Conservation (phyloP, 2,797 vertebrate species). For the Tadarida brasiliensis region DNA sequence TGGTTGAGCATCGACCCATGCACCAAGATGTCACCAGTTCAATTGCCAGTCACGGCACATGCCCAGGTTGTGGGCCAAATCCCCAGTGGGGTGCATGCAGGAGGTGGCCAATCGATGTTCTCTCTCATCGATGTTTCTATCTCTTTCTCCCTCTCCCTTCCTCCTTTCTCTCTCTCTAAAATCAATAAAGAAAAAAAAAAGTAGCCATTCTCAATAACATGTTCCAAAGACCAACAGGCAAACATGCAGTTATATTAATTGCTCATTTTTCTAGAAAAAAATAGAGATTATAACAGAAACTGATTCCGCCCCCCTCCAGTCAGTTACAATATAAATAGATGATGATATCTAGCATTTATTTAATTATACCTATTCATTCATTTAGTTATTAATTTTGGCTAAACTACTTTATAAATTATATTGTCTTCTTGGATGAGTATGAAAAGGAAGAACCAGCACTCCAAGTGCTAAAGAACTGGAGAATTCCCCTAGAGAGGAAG, state of each 20-base stretch:
- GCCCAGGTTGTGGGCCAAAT: too few relatives aligned
- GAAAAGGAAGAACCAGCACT: conserved; percentile 16
- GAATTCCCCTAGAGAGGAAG: neutral
- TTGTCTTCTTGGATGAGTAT: neutral
- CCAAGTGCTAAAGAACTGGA: neutral
- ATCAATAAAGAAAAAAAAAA: neutral
- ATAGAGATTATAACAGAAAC: neutral
- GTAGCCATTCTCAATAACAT: neutral
- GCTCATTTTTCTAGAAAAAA: conserved; percentile 41
- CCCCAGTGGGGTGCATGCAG: too few relatives aligned
- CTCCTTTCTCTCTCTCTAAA: too few relatives aligned
- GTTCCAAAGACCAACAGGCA: conserved; percentile 46
- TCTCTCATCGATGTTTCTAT: too few relatives aligned
- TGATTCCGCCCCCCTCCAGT: neutral
- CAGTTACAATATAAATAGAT: neutral
- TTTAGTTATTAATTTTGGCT: conserved; percentile 20
- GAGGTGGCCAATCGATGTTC: too few relatives aligned
- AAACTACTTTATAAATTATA: neutral
- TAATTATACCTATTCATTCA: conserved; percentile 17
- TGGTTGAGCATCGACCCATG: too few relatives aligned
- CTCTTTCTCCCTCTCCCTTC: too few relatives aligned
- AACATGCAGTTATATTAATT: conserved; percentile 24
- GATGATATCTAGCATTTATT: conserved; percentile 34
- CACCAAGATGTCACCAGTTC: too few relatives aligned
- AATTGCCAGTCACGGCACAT: too few relatives aligned